These are phyloP conservation scores for Dugesia japonica DNA, from an alignment of 2,888 invertebrate species.

Conservation along the genomic window DNA sequence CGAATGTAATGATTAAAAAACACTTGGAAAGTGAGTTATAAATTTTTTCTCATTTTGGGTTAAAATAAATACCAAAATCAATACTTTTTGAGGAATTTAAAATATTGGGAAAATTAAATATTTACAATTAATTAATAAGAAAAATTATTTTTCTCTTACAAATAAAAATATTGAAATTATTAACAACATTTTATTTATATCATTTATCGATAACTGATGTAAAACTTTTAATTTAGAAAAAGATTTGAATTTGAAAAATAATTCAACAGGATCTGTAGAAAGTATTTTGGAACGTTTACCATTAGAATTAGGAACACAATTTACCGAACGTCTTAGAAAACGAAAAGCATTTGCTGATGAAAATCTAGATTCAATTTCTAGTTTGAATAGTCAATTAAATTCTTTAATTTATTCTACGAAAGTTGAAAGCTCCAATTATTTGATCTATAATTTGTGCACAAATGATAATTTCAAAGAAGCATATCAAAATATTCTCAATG, in stretches of 20 bases:
- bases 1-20: not conserved
- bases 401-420: not conserved
- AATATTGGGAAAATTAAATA: too few relatives aligned
- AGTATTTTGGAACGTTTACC: not conserved
- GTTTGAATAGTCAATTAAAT: not conserved
- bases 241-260: not conserved
- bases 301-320: not conserved
- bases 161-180: too few relatives aligned
- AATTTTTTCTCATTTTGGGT: not conserved
- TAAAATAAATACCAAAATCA: not conserved
- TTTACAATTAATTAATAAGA: too few relatives aligned
- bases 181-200: not conserved
- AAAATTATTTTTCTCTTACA: too few relatives aligned
- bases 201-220: not conserved
- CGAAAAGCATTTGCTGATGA: slow-evolving; percentile 36
- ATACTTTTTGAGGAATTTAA: not conserved
- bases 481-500: not conserved
- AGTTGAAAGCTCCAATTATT: not conserved
- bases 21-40: not conserved
- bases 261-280: not conserved
- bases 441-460: not conserved
- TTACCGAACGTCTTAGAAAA: slow-evolving; percentile 35
- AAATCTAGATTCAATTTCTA: slow-evolving; percentile 13
- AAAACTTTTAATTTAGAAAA: not conserved
- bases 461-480: not conserved